These are phyloP conservation scores for Ctenoplectra terminalis DNA, from an alignment of 1,140 invertebrate genomes.

Conservation along the genomic window DNA sequence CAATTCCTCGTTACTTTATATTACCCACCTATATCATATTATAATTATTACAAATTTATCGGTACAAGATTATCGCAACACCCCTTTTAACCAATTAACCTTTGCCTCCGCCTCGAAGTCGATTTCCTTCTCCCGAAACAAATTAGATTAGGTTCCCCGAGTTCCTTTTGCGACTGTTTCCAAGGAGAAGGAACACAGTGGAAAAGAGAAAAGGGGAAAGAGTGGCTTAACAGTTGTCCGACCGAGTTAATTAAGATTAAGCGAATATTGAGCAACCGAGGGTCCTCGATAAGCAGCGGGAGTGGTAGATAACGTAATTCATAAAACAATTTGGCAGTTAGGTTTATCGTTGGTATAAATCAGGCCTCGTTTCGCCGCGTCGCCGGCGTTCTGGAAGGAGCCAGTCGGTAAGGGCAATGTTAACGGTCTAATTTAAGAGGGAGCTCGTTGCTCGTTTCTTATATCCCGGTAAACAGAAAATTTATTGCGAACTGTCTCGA, in stretches of 20 bases:
- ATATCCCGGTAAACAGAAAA: slow-evolving; percentile 38
- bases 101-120: background rate
- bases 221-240: background rate
- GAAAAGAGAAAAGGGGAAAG: background rate
- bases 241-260: slow-evolving; percentile 25
- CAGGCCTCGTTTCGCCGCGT: background rate
- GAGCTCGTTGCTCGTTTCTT: slow-evolving; percentile 24
- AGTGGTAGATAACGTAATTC: slow-evolving; percentile 2
- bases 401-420: background rate
- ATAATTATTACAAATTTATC: background rate
- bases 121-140: background rate
- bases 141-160: background rate
- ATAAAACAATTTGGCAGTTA: slow-evolving; percentile 38
- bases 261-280: slow-evolving; percentile 3
- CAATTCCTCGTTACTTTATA: background rate
- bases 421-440: slow-evolving; percentile 20
- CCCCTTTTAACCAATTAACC: background rate
- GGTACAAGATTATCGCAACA: background rate
- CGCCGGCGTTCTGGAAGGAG: background rate
- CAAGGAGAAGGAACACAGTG: background rate
- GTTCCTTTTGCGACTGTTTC: slow-evolving; percentile 16
- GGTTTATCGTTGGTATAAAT: slow-evolving; percentile 10
- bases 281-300: background rate
- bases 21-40: too few relatives aligned
- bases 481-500: slow-evolving; percentile 14